Conservation (phyloP, 2,113 vertebrate genomes). For the Vombatus ursinus region DNA sequence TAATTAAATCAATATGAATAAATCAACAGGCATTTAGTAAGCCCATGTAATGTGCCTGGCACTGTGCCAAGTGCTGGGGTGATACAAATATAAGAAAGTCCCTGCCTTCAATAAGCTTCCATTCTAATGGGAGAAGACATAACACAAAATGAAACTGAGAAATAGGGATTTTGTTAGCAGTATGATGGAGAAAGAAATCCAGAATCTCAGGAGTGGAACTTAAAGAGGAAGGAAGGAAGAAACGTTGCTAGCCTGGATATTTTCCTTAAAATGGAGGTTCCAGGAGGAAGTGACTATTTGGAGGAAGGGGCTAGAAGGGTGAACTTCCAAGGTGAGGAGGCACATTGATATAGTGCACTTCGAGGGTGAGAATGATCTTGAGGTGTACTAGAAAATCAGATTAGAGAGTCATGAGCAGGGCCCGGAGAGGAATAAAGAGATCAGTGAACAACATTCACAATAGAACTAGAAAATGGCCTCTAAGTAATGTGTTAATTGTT, state of each 20-base stretch:
- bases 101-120: neutral
- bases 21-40: too few relatives aligned
- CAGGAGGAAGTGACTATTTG: neutral
- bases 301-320: neutral
- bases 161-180: neutral
- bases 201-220: neutral
- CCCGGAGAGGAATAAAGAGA: neutral
- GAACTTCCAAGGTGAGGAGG: neutral
- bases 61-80: too few relatives aligned
- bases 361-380: neutral
- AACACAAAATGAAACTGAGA: neutral
- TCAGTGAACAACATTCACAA: neutral
- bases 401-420: neutral
- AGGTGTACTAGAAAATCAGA: neutral
- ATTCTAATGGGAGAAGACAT: neutral
- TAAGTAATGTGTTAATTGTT: neutral
- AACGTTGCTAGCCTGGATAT: neutral
- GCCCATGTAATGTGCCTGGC: too few relatives aligned
- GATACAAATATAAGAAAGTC: too few relatives aligned
- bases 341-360: neutral
- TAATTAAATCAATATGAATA: too few relatives aligned
- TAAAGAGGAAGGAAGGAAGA: neutral
- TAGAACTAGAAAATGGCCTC: neutral
- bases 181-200: neutral
- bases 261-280: neutral